These are phyloP conservation scores for Sinotaia quadrata DNA, from an alignment of 2,888 invertebrate species.

Conservation along the genomic window DNA sequence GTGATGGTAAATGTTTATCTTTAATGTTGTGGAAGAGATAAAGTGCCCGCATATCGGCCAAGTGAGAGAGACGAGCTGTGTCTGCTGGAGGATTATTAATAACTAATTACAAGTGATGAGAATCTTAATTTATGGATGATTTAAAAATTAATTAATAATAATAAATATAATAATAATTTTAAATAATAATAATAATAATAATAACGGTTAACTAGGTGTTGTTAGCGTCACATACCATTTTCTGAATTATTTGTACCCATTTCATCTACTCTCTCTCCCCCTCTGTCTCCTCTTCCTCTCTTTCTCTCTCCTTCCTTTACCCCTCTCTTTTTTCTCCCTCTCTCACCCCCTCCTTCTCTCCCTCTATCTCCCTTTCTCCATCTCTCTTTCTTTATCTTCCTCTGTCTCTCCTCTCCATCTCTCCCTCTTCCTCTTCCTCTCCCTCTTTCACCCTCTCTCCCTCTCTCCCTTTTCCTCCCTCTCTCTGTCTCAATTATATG, in stretches of 20 bases:
- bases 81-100: no score
- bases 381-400: not conserved
- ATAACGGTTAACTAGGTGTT: no score
- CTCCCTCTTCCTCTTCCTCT: not conserved
- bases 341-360: not conserved
- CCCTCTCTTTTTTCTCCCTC: not conserved
- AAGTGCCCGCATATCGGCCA: no score
- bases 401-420: not conserved
- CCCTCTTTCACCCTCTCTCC: not conserved
- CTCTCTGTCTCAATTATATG: not conserved
- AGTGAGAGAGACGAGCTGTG: no score
- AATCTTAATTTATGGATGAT: no score
- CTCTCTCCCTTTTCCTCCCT: not conserved
- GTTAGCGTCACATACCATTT: no score
- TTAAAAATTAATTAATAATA: no score
- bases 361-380: not conserved
- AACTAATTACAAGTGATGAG: no score
- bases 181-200: no score
- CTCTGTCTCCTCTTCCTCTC: not conserved
- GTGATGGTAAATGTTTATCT: no score
- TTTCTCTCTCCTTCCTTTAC: not conserved
- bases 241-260: not conserved
- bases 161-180: no score
- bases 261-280: not conserved
- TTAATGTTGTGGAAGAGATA: no score